These are phyloP conservation scores for Dolichoris vasculosae DNA, from an alignment of 1,140 invertebrate species.

Conservation along the genomic window DNA sequence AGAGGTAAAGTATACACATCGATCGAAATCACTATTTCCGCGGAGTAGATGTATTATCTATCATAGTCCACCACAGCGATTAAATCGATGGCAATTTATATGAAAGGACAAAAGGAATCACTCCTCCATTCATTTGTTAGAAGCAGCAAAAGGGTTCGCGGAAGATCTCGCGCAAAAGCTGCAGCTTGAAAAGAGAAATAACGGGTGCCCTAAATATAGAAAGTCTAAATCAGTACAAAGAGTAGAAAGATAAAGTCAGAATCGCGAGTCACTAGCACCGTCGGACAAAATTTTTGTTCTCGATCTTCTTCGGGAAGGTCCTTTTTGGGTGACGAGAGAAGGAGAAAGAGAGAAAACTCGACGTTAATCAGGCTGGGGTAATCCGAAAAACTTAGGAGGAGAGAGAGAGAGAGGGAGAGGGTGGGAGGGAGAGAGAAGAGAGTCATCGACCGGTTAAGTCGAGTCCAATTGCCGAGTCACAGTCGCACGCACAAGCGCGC, in stretches of 20 bases:
- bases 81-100: slow-evolving; percentile 19
- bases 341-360: background rate
- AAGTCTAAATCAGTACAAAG: slow-evolving; percentile 38
- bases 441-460: slow-evolving; percentile 42
- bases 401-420: background rate
- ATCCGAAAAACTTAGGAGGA: slow-evolving; percentile 3
- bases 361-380: slow-evolving; percentile 15
- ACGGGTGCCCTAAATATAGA: slow-evolving; percentile 31
- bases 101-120: background rate
- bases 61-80: background rate
- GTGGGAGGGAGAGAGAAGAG: background rate
- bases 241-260: slow-evolving; percentile 12
- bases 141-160: background rate
- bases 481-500: background rate
- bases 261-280: background rate
- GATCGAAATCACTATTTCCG: background rate
- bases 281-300: background rate
- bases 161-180: background rate
- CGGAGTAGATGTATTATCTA: background rate
- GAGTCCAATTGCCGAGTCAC: slow-evolving; percentile 32
- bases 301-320: background rate
- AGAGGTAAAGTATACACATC: background rate
- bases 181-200: background rate
- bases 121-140: background rate
- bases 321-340: background rate